phyloP scores from a whole-genome alignment of 2,888 invertebrate genomes.

The Noctua janthina region DNA sequence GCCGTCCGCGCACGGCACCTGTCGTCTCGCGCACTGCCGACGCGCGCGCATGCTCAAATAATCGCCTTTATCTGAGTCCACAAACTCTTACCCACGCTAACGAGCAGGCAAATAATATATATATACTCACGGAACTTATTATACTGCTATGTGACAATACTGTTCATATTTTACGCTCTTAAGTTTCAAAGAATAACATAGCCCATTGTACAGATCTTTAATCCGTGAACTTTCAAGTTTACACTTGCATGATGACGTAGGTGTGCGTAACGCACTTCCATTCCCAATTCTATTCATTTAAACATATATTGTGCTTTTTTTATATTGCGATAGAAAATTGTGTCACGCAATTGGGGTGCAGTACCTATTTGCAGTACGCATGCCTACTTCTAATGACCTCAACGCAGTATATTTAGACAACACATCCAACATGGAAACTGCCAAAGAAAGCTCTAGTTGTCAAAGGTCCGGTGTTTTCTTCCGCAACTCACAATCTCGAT shows the following conservation, averaged over 20 bases:
- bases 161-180: background rate
- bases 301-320: background rate
- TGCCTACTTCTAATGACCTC: background rate
- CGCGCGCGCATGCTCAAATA: slow-evolving; percentile 65
- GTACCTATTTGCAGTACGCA: background rate
- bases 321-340: background rate
- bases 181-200: slow-evolving; percentile 8
- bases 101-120: slow-evolving; percentile 34
- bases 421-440: slow-evolving; percentile 59
- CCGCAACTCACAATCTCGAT: slow-evolving; percentile 88
- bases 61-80: slow-evolving; percentile 69
- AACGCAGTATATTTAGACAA: slow-evolving; percentile 46
- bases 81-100: slow-evolving; percentile 65
- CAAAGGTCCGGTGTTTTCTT: slow-evolving; percentile 86
- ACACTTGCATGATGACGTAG: background rate
- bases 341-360: background rate
- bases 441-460: slow-evolving; percentile 82
- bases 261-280: background rate
- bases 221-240: slow-evolving; percentile 1
- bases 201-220: too few species aligned
- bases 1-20: slow-evolving; percentile 73
- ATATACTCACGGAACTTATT: slow-evolving; percentile 23
- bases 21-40: slow-evolving; percentile 73
- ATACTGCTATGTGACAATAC: slow-evolving; percentile 9
- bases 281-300: background rate